Evolutionary conservation across 2,888 invertebrate genomes (phyloP).

Genomic region (Yponomeuta plumbellus): DNA sequence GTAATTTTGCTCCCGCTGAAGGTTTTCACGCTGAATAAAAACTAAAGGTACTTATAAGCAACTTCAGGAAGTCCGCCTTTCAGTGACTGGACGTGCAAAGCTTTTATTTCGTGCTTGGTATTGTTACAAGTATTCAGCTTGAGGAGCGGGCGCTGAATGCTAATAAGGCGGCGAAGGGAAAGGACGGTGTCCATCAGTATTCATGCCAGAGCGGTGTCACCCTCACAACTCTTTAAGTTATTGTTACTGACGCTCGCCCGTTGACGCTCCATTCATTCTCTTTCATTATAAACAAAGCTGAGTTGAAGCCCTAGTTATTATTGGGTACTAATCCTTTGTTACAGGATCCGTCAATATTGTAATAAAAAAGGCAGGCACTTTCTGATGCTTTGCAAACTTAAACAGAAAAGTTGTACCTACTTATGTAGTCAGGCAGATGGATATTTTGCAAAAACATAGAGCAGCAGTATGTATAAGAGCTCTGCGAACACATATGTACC

Average conservation of each 20-base stretch:
- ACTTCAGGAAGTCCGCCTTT: conserved; percentile 60
- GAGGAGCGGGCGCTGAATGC: conserved; percentile 60
- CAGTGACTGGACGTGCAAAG: conserved; percentile 62
- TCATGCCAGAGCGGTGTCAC: conserved; percentile 58
- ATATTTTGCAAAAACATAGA: no score
- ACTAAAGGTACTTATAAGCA: conserved; percentile 31
- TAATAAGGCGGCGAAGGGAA: conserved; percentile 60
- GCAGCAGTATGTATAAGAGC: no score
- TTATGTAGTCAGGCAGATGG: no score
- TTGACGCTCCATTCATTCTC: conserved; percentile 26
- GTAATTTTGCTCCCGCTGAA: conserved; percentile 41
- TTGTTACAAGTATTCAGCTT: conserved; percentile 66
- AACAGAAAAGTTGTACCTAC: no score
- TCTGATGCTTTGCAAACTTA: no score
- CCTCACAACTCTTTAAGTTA: conserved; percentile 45
- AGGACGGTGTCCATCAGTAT: conserved; percentile 62
- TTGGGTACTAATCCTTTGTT: neutral
- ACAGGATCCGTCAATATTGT: neutral
- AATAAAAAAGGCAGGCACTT: neutral
- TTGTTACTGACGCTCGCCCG: conserved; percentile 30
- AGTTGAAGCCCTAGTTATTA: neutral
- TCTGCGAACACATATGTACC: no score
- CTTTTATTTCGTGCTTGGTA: conserved; percentile 68
- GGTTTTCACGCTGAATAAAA: conserved; percentile 41
- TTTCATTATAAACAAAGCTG: conserved; percentile 23